Evolutionary conservation across 2,113 vertebrate genomes (phyloP).

Genomic region (Greenwoodochromis staneri): DNA sequence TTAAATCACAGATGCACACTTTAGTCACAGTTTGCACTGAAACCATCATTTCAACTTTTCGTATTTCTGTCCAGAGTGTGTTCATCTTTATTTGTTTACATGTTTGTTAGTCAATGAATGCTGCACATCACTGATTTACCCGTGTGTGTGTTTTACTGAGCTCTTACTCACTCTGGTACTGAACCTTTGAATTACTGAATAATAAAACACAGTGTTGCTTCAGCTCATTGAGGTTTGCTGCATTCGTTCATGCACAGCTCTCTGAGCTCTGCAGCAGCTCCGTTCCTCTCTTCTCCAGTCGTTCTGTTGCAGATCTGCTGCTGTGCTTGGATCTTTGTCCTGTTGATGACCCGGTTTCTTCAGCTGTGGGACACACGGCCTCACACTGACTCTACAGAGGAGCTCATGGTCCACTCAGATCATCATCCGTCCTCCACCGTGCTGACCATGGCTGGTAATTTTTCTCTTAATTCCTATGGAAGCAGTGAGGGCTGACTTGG

Average conservation of each 20-base stretch:
- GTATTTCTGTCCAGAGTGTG: neutral
- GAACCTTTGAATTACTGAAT: neutral
- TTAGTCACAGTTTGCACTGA: neutral
- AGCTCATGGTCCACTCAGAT: neutral
- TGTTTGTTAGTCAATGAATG: neutral
- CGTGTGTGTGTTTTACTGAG: neutral
- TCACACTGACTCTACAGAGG: neutral
- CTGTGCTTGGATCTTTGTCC: neutral
- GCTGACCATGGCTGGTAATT: neutral
- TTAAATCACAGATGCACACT: neutral
- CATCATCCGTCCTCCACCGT: fast-evolving
- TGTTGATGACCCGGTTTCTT: fast-evolving
- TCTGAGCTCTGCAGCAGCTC: neutral
- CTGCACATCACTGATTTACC: neutral
- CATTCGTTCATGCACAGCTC: neutral
- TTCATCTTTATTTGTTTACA: neutral
- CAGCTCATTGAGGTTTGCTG: fast-evolving
- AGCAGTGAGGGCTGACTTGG: neutral
- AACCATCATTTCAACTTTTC: neutral
- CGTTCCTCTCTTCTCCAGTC: fast-evolving
- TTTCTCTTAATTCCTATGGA: neutral
- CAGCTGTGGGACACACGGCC: neutral
- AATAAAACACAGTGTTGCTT: neutral
- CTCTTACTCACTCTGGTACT: neutral
- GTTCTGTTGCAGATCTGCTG: neutral